Conservation (phyloP, 2,113 vertebrate species). For the Pandion haliaetus region DNA sequence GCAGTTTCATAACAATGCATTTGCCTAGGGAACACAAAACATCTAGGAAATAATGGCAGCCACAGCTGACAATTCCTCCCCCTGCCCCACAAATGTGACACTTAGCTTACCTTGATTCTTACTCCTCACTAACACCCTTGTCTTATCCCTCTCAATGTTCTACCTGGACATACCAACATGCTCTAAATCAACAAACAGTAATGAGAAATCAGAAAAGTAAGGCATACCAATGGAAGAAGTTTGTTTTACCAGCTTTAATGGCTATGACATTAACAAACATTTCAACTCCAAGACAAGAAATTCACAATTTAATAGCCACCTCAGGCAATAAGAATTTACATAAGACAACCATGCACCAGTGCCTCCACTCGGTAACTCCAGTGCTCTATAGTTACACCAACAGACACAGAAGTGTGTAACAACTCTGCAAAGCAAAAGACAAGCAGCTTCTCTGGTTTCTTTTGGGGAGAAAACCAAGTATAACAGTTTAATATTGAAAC, state of each 20-base stretch:
- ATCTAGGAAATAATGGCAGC: background rate
- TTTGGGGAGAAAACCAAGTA: background rate
- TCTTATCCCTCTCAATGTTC: background rate
- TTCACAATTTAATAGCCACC: background rate
- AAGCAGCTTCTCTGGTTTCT: background rate
- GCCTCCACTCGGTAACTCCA: background rate
- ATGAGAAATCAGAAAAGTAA: background rate
- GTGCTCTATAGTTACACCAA: background rate
- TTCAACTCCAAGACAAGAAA: background rate
- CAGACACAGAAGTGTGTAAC: background rate
- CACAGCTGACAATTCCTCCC: background rate
- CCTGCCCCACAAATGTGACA: background rate
- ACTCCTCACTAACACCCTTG: background rate
- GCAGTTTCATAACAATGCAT: background rate
- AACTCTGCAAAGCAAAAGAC: background rate
- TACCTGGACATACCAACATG: background rate
- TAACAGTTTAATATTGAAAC: background rate
- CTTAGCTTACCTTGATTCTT: background rate
- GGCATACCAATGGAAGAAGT: background rate
- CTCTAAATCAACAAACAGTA: background rate
- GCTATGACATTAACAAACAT: background rate
- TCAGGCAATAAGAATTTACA: background rate
- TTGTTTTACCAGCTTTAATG: background rate
- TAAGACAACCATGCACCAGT: rapidly evolving
- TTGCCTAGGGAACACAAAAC: background rate